Evolutionary conservation across 1,140 invertebrate species (phyloP), one percentile per base, ranked within the genome.

Genomic region (Sitodiplosis mosellana): DNA sequence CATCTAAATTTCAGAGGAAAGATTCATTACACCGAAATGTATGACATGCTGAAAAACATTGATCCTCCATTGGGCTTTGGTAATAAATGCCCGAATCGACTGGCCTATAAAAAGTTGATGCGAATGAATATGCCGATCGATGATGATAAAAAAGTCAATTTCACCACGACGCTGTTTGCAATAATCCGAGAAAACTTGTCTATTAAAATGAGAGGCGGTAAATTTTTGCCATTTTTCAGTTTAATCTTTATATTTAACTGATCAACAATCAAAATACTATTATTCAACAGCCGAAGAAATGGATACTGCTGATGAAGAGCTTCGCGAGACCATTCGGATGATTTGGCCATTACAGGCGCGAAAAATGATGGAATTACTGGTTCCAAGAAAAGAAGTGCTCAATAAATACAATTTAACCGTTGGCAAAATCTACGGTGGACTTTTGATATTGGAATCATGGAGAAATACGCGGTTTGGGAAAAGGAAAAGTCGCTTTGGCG

Each of bases 111-210:
- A 69, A 97, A 96, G 72, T 72, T 98, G 50, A 98, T 98, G 59
- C 77, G 94, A 59, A 99, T 99, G 95, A 99, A 99, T 68, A 98
- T 98, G 94, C 96, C 96, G 7, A 72, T 99, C 48, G 89, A 93
- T 58, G 81, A 80, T 45, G 88, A 97, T 56, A 84, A 91, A 43
- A 92, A 90, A 69, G 96, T 99, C 48, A 90, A 98, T 65, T 99
- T 99, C 67, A 99, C 93, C 37, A 95, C 93, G 40, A 99, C 96
- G 22, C 72, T 99, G 46, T 99, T 99, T 73, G 94, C 95, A 38
- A 76, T 99, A 51, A 98, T 99, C 61, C 72, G 96, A 54, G 96
- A 99, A 73, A 98, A 98, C 65, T 75, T 99, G 19, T 89, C 81
- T 66, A 99, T 99, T 52, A 99, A 99, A 75, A 96, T 98, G 87